Conservation (phyloP, 1,140 invertebrate genomes). For the Eupristina koningsbergeri region DNA sequence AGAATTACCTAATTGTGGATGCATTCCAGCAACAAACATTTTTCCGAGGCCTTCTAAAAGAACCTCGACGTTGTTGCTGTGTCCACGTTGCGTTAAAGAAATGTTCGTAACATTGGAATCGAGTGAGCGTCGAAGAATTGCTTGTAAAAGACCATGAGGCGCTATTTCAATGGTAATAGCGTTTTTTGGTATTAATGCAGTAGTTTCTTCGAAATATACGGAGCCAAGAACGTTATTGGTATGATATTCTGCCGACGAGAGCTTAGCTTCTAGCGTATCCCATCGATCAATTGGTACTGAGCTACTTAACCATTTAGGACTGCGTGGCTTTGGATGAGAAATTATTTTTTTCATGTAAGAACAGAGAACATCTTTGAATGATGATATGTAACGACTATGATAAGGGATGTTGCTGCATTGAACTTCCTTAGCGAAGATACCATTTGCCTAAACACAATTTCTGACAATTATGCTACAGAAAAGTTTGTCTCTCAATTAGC, state of each 20-base stretch:
- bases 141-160: constrained; percentile 84
- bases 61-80: constrained; percentile 81
- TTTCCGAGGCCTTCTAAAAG: constrained; percentile 83
- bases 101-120: constrained; percentile 78
- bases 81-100: constrained; percentile 84
- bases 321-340: constrained; percentile 80
- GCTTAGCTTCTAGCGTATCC: constrained; percentile 78
- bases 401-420: constrained; percentile 81
- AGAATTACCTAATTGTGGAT: constrained; percentile 71
- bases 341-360: constrained; percentile 82
- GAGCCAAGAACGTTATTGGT: constrained; percentile 91
- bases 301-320: constrained; percentile 88
- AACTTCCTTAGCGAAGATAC: constrained; percentile 84
- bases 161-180: constrained; percentile 88
- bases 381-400: constrained; percentile 80
- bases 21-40: constrained; percentile 79
- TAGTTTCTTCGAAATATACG: constrained; percentile 90
- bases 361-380: constrained; percentile 79
- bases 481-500: too few relatives aligned
- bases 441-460: constrained; percentile 73
- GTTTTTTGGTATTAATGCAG: constrained; percentile 83
- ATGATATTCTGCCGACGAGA: constrained; percentile 92
- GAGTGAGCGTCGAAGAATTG: constrained; percentile 78
- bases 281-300: constrained; percentile 86
- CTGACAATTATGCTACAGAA: neutral